Base-by-base conservation (phyloP, 2,797 vertebrate genomes). In the Telmatherina bonti region DNA sequence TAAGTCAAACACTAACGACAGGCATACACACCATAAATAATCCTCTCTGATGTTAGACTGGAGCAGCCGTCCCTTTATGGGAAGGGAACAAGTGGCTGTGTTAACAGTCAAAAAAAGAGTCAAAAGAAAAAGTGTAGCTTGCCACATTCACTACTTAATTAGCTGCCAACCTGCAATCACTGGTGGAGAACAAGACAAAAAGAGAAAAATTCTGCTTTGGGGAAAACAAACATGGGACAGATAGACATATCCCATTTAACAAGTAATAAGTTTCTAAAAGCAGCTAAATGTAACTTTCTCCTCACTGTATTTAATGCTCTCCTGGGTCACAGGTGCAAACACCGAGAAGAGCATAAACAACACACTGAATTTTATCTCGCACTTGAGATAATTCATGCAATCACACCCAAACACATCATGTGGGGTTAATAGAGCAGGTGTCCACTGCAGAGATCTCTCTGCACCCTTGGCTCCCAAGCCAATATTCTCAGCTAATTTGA, bases 351-450 rank as follows among this genome's bases (percentile, higher is more conserved):
- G 76, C 54, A 69, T 52, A 84, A 78, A 72, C 24, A 75, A 57
- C 82, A 56, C 36, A 75, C 52, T 41, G 64, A 66, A 79, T 78
- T 56, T 56, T 24, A 49, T 54, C 26, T 62, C 18, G 24, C 30
- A 65, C 79, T 82, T 54, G 64, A 29, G 62, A 74, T 78, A 82
- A 90, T 78, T 84, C 71, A 70, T 79, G 81, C 83, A 84, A 84
- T 85, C 73, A 73, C 73, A 75, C 62, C 69, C 76, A 67, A 81
- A 88, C 82, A 83, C 79, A 84, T 88, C 84, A 86, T 86, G 84
- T 61, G 84, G 77, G 87, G 90, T 93, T 93, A 93, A 92, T 88
- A 82, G 90, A 92, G 86, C 93, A 93, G 93, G 90, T 92, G 93
- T 93, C 90, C 88, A 87, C 90, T 81, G 78, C 78, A 76, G 83